Base-by-base conservation (phyloP, 2,888 invertebrate species). In the Diachrysia chrysitis region DNA sequence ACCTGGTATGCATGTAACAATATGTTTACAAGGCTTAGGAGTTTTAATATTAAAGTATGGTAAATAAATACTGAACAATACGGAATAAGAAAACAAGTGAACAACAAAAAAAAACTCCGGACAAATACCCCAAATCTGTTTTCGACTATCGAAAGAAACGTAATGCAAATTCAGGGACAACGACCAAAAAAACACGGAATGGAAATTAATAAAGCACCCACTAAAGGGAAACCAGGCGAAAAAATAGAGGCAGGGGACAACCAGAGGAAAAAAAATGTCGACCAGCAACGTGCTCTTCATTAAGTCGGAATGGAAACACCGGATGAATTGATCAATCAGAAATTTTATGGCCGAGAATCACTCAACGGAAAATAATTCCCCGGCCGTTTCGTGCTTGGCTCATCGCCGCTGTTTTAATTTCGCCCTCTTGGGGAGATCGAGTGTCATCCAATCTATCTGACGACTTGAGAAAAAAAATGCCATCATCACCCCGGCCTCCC, bases 301-400 rank as follows among this genome's bases (percentile, higher is more conserved):
- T 95, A 95, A 86, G 86, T 84, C 87, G 91, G 85, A 89, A 92
- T 91, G 90, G 92, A 88, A 93, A 93, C 92, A 92, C 89, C 90
- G 92, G 89, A 95, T 94, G 94, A 94, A 95, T 95, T 95, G 95
- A 95, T 95, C 95, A 94, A 94, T 95, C 94, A 94, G 92, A 93
- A 93, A 92, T 94, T 95, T 95, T 94, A 94, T 94, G 94, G 93
- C 87, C 91, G 86, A 89, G 93, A 95, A 95, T 95, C 95, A 95
- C 95, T 95, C 94, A 95, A 93, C 93, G 94, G 92, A 93, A 94
- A 94, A 94, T 94, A 94, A 94, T 94, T 93, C 93, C 89, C 88
- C 82, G 89, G 92, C 92, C 91, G 90, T 93, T 75, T 93, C 89
- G 91, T 81, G 90, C 90, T 89, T 87, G 94, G 93, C 92, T 93